Evolutionary conservation across 2,888 invertebrate genomes (phyloP).

Genomic region (Entomobrya proxima): DNA sequence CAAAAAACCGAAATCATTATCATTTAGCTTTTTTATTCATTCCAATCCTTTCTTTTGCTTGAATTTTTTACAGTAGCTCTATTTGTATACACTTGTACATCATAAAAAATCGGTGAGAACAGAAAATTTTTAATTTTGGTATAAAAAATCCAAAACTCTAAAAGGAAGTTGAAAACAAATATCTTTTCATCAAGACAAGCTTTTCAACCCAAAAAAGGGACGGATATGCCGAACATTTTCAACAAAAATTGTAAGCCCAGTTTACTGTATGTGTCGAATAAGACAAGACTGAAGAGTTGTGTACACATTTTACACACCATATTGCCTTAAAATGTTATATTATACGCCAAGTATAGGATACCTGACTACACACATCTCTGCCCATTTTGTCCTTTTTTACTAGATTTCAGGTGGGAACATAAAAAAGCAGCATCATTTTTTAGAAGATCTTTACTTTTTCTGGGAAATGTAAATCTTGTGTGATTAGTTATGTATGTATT

Average conservation of each 20-base stretch:
- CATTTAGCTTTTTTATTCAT: conserved; percentile 23
- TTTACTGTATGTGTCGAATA: neutral
- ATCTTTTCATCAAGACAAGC: conserved; percentile 65
- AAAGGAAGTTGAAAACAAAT: conserved; percentile 75
- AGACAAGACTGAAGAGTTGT: conserved; percentile 54
- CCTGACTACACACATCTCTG: neutral
- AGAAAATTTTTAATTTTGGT: conserved; percentile 47
- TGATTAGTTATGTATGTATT: conserved; percentile 59
- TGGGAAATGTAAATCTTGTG: conserved; percentile 63
- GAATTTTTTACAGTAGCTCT: neutral
- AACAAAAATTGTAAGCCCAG: neutral
- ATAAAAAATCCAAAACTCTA: conserved; percentile 12
- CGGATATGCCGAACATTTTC: conserved; percentile 4
- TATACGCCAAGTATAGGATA: neutral
- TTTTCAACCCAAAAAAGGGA: conserved; percentile 51
- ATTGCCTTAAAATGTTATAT: conserved; percentile 14
- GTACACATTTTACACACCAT: conserved; percentile 46
- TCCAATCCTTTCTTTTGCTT: neutral
- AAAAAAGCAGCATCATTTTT: conserved; percentile 19
- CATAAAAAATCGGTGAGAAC: conserved; percentile 51
- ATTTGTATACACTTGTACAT: conserved; percentile 31
- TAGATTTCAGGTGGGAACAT: conserved; percentile 55
- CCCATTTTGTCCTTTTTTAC: conserved; percentile 47
- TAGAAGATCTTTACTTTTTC: conserved; percentile 48
- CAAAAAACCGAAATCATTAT: conserved; percentile 48